Base-by-base conservation (phyloP, 1,140 invertebrate genomes). In the Aphelenchoides besseyi region DNA sequence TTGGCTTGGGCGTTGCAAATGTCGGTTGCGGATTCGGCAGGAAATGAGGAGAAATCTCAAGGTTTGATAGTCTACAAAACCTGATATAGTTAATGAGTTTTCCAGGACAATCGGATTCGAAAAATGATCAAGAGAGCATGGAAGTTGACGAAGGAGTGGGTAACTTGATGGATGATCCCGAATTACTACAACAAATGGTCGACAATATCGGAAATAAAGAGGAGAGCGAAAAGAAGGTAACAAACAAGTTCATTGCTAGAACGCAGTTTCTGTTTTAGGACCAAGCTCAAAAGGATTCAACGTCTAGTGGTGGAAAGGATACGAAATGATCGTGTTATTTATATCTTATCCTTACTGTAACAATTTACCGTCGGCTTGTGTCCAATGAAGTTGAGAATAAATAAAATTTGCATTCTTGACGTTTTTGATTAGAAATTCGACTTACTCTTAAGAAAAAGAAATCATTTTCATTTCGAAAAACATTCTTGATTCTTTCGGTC, bases 1-100 rank as follows among this genome's bases (percentile, higher is more conserved):
- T 63, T 81, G 16, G 78, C 82, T 66, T 80, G 78, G 78, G 79
- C 79, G 5, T 73, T 81, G 16, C 69, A 78, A 1, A 80, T 82
- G 73, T 79, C 77, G 9, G 75, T 81, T 66, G 70, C 74, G 29
- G 71, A 79, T 23, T 16, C 41, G 12, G 41, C 12, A 12, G 41
- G 41, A 12, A 48, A 48, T 16, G 78, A 57, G 28, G 29, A 37
- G 12, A 18, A 30, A 72, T 26, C 5, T 69, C 2, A 35, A 26
- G 29, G 41, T n/a, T 59, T 59, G 18, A 26, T 68, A 8, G 29
- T 64, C 18, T 53, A 23, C 16, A 59, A 2, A 23, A 18, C 29
- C 29, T 66, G n/a, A 18, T n/a, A 29, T 1, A 0, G 3, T 18
- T 16, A 66, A 1, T 66, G 12, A 2, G 18, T 71, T 57, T 29